Conservation (phyloP, 2,888 invertebrate species). For the Melieria picta region DNA sequence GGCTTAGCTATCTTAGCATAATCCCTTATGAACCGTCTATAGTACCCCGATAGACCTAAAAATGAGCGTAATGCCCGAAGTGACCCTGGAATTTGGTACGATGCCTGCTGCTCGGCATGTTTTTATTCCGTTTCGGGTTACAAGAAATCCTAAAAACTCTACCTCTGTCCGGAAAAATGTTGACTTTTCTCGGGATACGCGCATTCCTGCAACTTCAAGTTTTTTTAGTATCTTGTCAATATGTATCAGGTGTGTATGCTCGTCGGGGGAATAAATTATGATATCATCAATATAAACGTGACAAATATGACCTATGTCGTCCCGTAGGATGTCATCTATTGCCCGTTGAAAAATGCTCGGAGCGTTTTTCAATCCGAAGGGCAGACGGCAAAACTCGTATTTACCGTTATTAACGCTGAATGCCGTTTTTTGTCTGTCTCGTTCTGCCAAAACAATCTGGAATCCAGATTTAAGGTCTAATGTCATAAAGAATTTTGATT, state of each 20-base stretch:
- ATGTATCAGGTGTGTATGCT: slow-evolving; percentile 15
- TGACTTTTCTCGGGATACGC: slow-evolving; percentile 5
- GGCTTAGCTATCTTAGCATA: slow-evolving; percentile 15
- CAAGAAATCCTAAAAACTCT: slow-evolving; percentile 28
- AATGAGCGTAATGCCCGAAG: slow-evolving; percentile 11
- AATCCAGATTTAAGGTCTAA: slow-evolving; percentile 28
- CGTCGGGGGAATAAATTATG: neutral
- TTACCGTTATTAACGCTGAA: slow-evolving; percentile 11
- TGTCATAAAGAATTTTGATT: slow-evolving; percentile 21
- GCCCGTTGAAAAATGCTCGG: slow-evolving; percentile 20
- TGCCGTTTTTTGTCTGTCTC: slow-evolving; percentile 30
- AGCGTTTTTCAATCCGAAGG: slow-evolving; percentile 24
- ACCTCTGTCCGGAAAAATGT: neutral
- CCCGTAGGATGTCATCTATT: slow-evolving; percentile 12
- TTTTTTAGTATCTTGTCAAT: slow-evolving; percentile 19
- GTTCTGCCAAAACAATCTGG: slow-evolving; percentile 29
- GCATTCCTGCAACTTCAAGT: slow-evolving; percentile 10
- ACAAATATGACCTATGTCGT: slow-evolving; percentile 14
- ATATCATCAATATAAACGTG: slow-evolving; percentile 28
- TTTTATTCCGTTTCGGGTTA: slow-evolving; percentile 1
- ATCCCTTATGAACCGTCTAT: neutral
- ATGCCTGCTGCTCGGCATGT: neutral
- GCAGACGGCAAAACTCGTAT: slow-evolving; percentile 11
- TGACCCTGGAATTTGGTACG: neutral
- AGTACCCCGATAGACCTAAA: slow-evolving; percentile 4